A percentile compares a stretch with the other conserved stretches of the same genome.
These are phyloP conservation scores for Cosmorhoe ocellata DNA, from an alignment of 2,888 invertebrate genomes.

Conservation along the genomic window DNA sequence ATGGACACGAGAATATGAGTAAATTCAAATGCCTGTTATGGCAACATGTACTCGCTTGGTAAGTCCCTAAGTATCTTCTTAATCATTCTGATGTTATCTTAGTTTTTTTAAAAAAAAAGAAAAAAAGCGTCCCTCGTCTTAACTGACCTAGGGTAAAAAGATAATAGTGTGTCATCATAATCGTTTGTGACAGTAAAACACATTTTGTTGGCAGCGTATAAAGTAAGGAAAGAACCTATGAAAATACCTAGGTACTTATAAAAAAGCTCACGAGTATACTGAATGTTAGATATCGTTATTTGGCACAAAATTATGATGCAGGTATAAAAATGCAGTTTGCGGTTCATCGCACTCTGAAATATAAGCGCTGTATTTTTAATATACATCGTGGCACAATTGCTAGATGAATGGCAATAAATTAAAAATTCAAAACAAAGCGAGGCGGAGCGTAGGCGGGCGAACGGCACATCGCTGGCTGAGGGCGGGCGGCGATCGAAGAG, in stretches of 20 bases:
- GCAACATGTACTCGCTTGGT: too few species aligned
- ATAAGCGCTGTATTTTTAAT: constrained; percentile 50
- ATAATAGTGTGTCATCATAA: neutral
- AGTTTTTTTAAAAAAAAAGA: too few species aligned
- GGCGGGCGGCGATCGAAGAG: constrained; percentile 79
- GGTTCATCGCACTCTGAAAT: constrained; percentile 33
- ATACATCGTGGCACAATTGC: constrained; percentile 54
- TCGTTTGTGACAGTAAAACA: neutral
- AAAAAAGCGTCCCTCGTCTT: neutral
- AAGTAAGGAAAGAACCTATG: neutral
- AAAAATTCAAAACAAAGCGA: constrained; percentile 80
- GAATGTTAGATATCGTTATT: too few species aligned
- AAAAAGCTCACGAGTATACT: too few species aligned
- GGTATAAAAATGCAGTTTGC: constrained; percentile 22
- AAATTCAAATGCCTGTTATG: too few species aligned
- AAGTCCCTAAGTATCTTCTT: too few species aligned
- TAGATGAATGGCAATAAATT: constrained; percentile 78
- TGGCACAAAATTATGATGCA: constrained; percentile 12
- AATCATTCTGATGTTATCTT: too few species aligned
- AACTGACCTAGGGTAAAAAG: neutral
- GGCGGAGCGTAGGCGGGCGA: constrained; percentile 70
- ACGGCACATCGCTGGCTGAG: constrained; percentile 66
- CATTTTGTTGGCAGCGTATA: neutral
- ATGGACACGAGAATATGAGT: too few species aligned
- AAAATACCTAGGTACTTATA: too few species aligned